These are phyloP conservation scores for Eriocheir sinensis DNA, from an alignment of 1,140 invertebrate genomes.

Conservation along the genomic window DNA sequence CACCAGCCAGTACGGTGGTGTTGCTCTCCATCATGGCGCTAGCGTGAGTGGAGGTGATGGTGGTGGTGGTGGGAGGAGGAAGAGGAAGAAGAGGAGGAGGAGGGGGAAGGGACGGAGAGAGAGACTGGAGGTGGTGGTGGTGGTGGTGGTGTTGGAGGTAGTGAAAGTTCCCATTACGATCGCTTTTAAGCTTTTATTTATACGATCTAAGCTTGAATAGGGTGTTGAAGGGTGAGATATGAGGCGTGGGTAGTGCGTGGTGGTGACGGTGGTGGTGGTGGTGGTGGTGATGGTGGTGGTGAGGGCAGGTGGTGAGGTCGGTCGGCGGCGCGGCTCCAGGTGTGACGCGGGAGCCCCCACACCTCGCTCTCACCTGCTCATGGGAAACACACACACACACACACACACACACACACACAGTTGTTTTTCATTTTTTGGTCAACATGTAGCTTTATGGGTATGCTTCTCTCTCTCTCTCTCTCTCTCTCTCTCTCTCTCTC, in stretches of 20 bases:
- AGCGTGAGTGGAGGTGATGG: slow-evolving; percentile 5
- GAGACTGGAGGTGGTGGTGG: slow-evolving; percentile 6
- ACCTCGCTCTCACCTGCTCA: slow-evolving; percentile 68
- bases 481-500: no score
- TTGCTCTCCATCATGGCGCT: no score
- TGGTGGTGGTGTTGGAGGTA: background rate
- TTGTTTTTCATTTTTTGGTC: background rate
- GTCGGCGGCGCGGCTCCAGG: slow-evolving; percentile 41
- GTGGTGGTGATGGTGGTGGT: background rate
- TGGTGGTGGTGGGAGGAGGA: background rate
- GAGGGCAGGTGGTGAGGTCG: background rate
- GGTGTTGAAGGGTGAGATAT: background rate
- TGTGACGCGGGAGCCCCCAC: slow-evolving; percentile 32
- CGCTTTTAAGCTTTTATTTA: background rate
- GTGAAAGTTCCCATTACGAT: background rate
- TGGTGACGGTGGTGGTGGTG: background rate
- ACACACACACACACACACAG: background rate
- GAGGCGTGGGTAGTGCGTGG: background rate
- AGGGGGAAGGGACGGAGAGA: background rate
- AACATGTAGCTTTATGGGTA: no score
- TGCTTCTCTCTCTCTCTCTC: no score
- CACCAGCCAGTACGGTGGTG: no score
- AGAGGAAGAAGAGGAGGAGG: background rate
- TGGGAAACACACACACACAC: slow-evolving; percentile 71
- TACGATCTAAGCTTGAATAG: background rate